phyloP scores from a whole-genome alignment of 2,113 vertebrate genomes.

The Ptilonorhynchus violaceus region DNA sequence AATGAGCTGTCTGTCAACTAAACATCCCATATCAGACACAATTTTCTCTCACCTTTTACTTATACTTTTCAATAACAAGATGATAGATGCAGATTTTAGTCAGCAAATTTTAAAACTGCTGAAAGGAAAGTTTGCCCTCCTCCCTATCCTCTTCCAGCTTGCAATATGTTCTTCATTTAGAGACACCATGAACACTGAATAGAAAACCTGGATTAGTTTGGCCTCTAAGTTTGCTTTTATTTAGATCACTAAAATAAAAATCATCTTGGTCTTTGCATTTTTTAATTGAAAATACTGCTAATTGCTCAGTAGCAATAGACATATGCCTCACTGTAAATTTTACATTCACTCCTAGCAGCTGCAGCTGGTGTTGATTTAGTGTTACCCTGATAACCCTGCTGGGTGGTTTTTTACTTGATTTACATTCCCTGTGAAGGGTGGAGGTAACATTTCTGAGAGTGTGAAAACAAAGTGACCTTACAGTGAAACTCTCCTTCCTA shows the following conservation, averaged over 20 bases:
- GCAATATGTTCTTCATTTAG: background rate
- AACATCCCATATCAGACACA: slow-evolving; percentile 42
- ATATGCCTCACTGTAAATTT: slow-evolving; percentile 43
- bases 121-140: slow-evolving; percentile 35
- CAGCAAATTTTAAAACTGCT: slow-evolving; percentile 38
- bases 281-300: slow-evolving; percentile 41
- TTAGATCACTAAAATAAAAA: background rate
- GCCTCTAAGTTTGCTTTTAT: background rate
- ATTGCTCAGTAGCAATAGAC: background rate
- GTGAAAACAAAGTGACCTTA: slow-evolving; percentile 58
- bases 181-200: background rate
- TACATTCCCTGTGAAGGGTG: slow-evolving; percentile 39
- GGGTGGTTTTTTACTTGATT: slow-evolving; percentile 53
- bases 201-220: background rate
- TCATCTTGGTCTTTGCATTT: background rate
- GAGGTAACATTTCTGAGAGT: slow-evolving; percentile 35
- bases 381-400: slow-evolving; percentile 60
- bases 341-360: slow-evolving; percentile 11
- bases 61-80: slow-evolving; percentile 46
- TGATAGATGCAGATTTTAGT: slow-evolving; percentile 46
- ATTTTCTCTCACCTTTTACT: slow-evolving; percentile 63
- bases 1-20: slow-evolving; percentile 60
- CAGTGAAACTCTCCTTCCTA: background rate
- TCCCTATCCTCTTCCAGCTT: background rate
- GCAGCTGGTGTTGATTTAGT: slow-evolving; percentile 58